Conservation (phyloP, 2,113 vertebrate species). For the Tetrax tetrax region DNA sequence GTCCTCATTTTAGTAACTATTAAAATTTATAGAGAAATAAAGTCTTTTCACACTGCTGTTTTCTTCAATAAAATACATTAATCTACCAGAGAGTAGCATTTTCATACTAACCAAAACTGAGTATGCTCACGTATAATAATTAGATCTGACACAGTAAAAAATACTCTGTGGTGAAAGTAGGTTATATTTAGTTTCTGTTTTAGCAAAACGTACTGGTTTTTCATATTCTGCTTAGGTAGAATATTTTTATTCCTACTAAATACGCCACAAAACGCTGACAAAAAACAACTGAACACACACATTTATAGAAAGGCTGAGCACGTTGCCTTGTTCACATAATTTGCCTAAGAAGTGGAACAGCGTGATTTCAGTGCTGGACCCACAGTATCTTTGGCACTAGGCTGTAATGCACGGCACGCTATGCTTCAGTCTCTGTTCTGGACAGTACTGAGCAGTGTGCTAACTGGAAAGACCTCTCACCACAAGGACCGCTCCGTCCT, state of each 20-base stretch:
- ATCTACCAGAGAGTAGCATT: conserved; percentile 38
- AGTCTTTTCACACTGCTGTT: conserved; percentile 54
- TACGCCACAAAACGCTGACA: background rate
- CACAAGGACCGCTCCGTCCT: background rate
- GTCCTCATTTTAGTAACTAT: conserved; percentile 57
- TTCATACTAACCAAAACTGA: conserved; percentile 9
- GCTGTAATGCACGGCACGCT: background rate
- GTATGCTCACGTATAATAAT: background rate
- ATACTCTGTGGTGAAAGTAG: background rate
- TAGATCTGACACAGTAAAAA: background rate
- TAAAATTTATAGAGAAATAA: conserved; percentile 67
- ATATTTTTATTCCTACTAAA: conserved; percentile 5
- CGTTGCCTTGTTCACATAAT: background rate
- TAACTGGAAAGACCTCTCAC: background rate
- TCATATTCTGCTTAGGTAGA: background rate
- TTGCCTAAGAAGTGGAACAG: background rate
- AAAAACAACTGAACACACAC: background rate
- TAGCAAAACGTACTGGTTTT: background rate
- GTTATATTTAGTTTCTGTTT: background rate
- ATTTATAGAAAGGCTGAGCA: background rate
- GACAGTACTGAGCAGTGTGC: background rate
- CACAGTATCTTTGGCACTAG: background rate
- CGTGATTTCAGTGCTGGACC: background rate
- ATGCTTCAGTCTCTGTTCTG: background rate
- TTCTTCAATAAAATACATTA: conserved; percentile 59